A percentile compares a stretch with the other conserved stretches of the same genome.
phyloP scores from a whole-genome alignment of 2,888 invertebrate species.

The Ephialtes manifestator region DNA sequence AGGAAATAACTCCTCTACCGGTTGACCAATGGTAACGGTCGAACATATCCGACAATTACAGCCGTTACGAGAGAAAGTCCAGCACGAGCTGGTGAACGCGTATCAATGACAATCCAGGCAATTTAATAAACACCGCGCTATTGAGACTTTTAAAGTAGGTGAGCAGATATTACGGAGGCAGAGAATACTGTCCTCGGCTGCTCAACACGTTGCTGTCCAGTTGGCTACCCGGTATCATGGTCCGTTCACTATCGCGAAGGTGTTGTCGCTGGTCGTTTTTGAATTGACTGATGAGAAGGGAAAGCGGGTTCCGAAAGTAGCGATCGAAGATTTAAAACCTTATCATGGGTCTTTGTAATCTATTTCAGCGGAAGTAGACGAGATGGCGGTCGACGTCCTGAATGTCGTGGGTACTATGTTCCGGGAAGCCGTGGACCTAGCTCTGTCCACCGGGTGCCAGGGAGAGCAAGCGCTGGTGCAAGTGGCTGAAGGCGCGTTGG shows the following conservation, averaged over 20 bases:
- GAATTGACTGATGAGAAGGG: neutral
- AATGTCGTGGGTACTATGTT: too few relatives aligned
- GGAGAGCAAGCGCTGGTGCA: too few relatives aligned
- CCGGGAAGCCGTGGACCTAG: too few relatives aligned
- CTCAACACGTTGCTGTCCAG: slow-evolving; percentile 18
- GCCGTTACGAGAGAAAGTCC: slow-evolving; percentile 1
- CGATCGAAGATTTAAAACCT: neutral
- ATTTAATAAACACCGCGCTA: slow-evolving; percentile 13
- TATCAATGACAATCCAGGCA: neutral
- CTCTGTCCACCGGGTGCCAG: too few relatives aligned
- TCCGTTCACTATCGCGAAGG: neutral
- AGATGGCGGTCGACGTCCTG: too few relatives aligned
- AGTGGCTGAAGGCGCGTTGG: too few relatives aligned
- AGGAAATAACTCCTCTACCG: neutral
- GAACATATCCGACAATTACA: neutral
- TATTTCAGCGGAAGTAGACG: too few relatives aligned
- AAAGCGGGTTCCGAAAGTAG: neutral
- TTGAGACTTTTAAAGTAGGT: neutral
- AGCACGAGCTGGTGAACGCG: slow-evolving; percentile 7
- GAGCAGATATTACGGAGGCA: slow-evolving; percentile 5
- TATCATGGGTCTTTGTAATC: neutral
- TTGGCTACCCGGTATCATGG: neutral
- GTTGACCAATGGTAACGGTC: slow-evolving; percentile 13
- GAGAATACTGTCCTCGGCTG: slow-evolving; percentile 19
- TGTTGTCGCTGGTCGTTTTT: slow-evolving; percentile 15